Evolutionary conservation across 2,888 invertebrate genomes (phyloP), one percentile per base, ranked within the genome.

Genomic region (Malthinus seriepunctatus): DNA sequence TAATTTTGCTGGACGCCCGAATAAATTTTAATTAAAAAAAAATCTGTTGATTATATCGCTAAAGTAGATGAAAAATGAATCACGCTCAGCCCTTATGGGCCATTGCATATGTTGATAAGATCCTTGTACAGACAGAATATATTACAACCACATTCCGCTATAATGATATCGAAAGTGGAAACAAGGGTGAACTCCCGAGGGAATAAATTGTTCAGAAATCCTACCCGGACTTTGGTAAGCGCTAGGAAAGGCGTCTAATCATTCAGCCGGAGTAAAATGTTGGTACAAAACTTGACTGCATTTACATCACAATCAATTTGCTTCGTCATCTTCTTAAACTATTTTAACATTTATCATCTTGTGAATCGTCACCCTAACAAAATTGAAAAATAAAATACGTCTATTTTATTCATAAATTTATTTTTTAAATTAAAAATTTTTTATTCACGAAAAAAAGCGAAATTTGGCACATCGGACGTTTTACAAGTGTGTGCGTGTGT

Each of bases 151-250:
- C 62, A 65, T 67, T 69, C 70, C 63, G 59, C 63, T 58, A 62
- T 68, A 71, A 70, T 71, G 69, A 67, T 66, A 70, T 66, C 63
- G 69, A 70, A 72, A 71, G 69, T 71, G 70, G 72, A 70, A 71
- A 71, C 71, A 73, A 69, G 69, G 68, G 66, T 63, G 56, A 62
- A 54, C 64, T 62, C 66, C 67, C 64, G 56, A 47, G 69, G 66
- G 70, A 66, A 71, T 62, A 57, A 58, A 63, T 63, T 57, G 62
- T 52, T 56, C 55, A 55, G 65, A 63, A 62, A 58, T 60, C 45
- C 57, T 57, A 61, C 59, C 46, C 44, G 56, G 61, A 54, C 50
- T 38, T 57, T 23, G 23, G 42, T 37, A 47, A 55, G 42, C 55
- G 51, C 52, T 33, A 51, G 56, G 60, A 33, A 59, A 56, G 48